phyloP scores from a whole-genome alignment of 1,140 invertebrate genomes.

The Archivesica marissinica region DNA sequence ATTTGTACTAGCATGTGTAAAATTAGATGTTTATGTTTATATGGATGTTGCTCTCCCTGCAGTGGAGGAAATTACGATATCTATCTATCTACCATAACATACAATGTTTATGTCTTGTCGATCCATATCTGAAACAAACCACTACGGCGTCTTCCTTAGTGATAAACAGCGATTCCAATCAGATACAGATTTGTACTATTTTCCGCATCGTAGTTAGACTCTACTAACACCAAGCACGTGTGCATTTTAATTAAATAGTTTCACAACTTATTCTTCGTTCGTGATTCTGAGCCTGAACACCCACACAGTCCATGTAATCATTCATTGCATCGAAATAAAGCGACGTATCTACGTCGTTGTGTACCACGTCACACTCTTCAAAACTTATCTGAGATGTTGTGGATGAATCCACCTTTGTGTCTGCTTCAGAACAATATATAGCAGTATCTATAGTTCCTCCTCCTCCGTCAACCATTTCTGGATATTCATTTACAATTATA shows the following conservation, averaged over 20 bases:
- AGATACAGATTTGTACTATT: too few relatives aligned
- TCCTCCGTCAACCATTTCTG: background rate
- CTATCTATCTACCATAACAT: too few relatives aligned
- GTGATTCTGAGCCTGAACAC: background rate
- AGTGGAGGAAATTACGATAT: too few relatives aligned
- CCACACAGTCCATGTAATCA: background rate
- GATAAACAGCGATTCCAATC: too few relatives aligned
- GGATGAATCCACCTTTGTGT: background rate
- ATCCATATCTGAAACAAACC: too few relatives aligned
- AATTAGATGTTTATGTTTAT: too few relatives aligned
- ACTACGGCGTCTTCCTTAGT: too few relatives aligned
- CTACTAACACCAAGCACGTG: too few relatives aligned
- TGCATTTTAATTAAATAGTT: background rate
- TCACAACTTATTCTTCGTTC: background rate
- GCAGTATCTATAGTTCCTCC: background rate
- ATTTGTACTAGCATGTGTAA: too few relatives aligned
- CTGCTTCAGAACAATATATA: background rate
- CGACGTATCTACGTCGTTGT: background rate
- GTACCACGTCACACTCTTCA: background rate
- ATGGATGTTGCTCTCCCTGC: too few relatives aligned
- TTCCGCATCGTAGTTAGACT: too few relatives aligned
- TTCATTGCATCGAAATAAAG: background rate
- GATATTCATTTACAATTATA: conserved; percentile 52
- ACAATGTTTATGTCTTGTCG: too few relatives aligned
- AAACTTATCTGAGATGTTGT: background rate